Evolutionary conservation across 2,113 vertebrate species (phyloP), one percentile per base, ranked within the genome.

Genomic region (Syngnathus floridae): DNA sequence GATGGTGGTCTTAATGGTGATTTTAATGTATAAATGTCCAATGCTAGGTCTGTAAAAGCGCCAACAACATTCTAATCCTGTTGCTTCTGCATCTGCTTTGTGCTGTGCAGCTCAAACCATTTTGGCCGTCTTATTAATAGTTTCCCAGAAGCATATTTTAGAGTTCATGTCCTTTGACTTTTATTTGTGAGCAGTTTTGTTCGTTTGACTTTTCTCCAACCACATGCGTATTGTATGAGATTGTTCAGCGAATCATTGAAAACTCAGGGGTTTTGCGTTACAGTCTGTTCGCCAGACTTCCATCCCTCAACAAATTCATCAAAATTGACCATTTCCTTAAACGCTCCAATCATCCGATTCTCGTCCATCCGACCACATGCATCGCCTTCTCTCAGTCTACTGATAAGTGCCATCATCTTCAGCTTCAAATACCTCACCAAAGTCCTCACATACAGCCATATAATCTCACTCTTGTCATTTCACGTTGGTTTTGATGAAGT

Each of bases 271-370:
- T 62, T 73, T 70, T 69, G 66, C 14, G 43, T 72, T 66, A 62
- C 61, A 48, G 54, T 37, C 60, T 21, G 7, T 74, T 62, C 61
- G 41, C 77, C 76, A 67, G 67, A 64, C 55, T 63, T 36, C 57
- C 51, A 56, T 79, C 65, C 71, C 70, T 69, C 19, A 80, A 78
- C 76, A 82, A 70, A 73, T 65, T 66, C 31, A 7, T 82, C 63
- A 74, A 63, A 75, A 66, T 74, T 78, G 74, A 83, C 68, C 11
- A 67, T 78, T 71, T 72, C 62, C 67, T 76, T 35, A 79, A 84
- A 83, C 71, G 70, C 57, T 79, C 60, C 19, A 64, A 46, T 84
- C 77, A 76, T 80, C 37, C 62, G 6, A 49, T 36, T 14, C 40
- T 26, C 56, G 31, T 64, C 63, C 12, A 14, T 77, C 41, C 59